phyloP scores from a whole-genome alignment of 2,888 invertebrate genomes.

The Synanthedon myopaeformis region DNA sequence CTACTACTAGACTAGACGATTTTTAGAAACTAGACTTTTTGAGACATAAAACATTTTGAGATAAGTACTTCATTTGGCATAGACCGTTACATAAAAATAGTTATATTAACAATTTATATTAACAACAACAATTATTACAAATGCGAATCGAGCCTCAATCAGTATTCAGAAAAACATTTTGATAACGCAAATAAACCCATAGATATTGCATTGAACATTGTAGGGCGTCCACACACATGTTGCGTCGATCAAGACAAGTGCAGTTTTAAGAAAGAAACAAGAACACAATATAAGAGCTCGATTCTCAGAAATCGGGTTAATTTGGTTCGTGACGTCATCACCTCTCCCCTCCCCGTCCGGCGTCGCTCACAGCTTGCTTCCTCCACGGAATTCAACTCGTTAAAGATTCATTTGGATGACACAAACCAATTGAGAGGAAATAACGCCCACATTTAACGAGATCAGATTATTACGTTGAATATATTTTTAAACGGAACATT shows the following conservation, averaged over 20 bases:
- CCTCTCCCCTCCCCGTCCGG: slow-evolving; percentile 13
- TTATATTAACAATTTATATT: too few species aligned
- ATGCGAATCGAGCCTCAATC: too few species aligned
- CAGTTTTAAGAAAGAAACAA: slow-evolving; percentile 15
- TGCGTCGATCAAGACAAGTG: slow-evolving; percentile 38
- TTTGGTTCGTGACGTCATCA: slow-evolving; percentile 56
- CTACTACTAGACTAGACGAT: too few species aligned
- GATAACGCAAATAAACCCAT: too few species aligned
- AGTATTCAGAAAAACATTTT: too few species aligned
- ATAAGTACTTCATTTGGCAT: too few species aligned
- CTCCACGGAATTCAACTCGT: slow-evolving; percentile 6
- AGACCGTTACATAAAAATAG: too few species aligned
- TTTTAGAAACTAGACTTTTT: too few species aligned
- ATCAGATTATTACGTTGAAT: too few species aligned
- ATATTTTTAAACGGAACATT: too few species aligned
- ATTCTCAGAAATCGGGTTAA: slow-evolving; percentile 60
- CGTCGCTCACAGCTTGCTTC: slow-evolving; percentile 21
- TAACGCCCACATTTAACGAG: not conserved
- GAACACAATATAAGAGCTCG: slow-evolving; percentile 40
- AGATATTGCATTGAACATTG: not conserved
- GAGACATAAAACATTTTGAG: too few species aligned
- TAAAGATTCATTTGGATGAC: slow-evolving; percentile 16
- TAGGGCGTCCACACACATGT: slow-evolving; percentile 49
- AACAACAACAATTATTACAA: too few species aligned
- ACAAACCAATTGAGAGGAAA: not conserved